phyloP scores from a whole-genome alignment of 2,888 invertebrate genomes.

The Agonopterix heracliana region DNA sequence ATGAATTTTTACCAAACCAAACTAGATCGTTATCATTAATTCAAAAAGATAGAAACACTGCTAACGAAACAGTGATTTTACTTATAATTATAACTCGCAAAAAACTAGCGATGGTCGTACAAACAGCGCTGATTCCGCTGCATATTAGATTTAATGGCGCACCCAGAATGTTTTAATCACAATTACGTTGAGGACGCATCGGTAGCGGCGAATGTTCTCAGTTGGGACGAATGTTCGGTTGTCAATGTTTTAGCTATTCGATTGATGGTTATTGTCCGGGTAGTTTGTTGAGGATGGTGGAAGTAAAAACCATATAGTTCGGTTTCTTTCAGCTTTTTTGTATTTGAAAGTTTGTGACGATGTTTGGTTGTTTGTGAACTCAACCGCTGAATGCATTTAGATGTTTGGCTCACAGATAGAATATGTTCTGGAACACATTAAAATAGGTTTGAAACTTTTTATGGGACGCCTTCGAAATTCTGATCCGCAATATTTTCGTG shows the following conservation, averaged over 20 bases:
- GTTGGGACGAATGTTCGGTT: conserved; percentile 9
- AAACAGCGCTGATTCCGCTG: conserved; percentile 51
- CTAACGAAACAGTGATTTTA: conserved; percentile 12
- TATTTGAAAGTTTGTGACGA: neutral
- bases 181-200: conserved; percentile 21
- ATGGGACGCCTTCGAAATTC: no score
- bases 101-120: conserved; percentile 42
- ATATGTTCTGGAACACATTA: no score
- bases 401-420: no score
- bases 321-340: neutral
- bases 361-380: no score
- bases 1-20: no score
- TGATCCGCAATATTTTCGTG: no score
- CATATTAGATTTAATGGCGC: conserved; percentile 70
- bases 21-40: no score
- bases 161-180: conserved; percentile 65
- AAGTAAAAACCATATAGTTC: neutral
- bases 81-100: conserved; percentile 47
- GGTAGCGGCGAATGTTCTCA: neutral
- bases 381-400: no score
- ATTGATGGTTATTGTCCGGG: neutral
- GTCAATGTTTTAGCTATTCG: neutral
- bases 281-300: neutral
- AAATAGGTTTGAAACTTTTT: no score
- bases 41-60: no score